These are phyloP conservation scores for Trichomycterus rosablanca DNA, from an alignment of 2,113 vertebrate species.

Conservation along the genomic window DNA sequence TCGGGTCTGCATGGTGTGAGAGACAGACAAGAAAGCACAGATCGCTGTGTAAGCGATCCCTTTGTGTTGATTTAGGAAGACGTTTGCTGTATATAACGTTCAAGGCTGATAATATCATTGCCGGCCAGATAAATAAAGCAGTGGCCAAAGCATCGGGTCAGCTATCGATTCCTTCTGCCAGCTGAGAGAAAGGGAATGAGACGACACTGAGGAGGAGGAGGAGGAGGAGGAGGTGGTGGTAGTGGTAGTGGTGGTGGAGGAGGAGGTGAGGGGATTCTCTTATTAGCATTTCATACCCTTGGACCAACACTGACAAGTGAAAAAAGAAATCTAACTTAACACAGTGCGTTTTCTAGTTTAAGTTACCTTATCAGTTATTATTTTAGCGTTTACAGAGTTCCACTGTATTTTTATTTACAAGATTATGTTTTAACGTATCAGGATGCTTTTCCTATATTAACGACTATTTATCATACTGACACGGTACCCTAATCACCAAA, in stretches of 20 bases:
- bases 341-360: conserved; percentile 76
- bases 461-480: neutral
- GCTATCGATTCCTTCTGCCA: conserved; percentile 72
- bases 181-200: conserved; percentile 56
- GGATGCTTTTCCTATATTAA: neutral
- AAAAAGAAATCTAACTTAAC: conserved; percentile 88
- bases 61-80: conserved; percentile 89
- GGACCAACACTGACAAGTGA: conserved; percentile 88
- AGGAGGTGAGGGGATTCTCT: conserved; percentile 53
- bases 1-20: conserved; percentile 49
- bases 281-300: conserved; percentile 88
- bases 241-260: conserved; percentile 50
- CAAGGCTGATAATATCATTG: conserved; percentile 82
- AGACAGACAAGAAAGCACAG: conserved; percentile 62
- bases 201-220: conserved; percentile 43
- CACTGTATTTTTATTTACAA: neutral
- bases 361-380: too few relatives aligned
- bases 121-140: conserved; percentile 80
- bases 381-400: conserved; percentile 55
- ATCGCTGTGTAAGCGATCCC: conserved; percentile 73
- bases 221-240: conserved; percentile 39
- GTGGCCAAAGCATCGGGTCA: conserved; percentile 76
- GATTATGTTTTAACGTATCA: neutral
- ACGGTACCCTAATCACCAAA: too few relatives aligned
- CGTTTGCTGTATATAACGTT: conserved; percentile 82